phyloP scores from a whole-genome alignment of 2,113 vertebrate genomes.

The Ivindomyrus marchei region DNA sequence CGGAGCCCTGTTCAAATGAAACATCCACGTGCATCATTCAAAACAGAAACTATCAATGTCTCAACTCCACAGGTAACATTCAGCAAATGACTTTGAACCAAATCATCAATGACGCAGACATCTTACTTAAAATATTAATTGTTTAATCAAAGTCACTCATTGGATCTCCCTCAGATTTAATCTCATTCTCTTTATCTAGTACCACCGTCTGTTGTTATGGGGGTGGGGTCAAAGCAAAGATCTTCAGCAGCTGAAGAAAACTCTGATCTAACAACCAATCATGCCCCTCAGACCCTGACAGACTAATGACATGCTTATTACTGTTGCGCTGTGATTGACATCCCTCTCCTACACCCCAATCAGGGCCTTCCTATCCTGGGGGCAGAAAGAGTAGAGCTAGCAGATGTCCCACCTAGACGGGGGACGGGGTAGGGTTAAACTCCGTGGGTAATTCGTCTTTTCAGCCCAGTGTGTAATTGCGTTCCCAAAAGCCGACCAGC shows the following conservation, averaged over 20 bases:
- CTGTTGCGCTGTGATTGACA: not conserved
- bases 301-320: not conserved
- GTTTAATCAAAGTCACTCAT: constrained; percentile 48
- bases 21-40: constrained; percentile 42
- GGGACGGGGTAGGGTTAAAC: constrained; percentile 47
- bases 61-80: not conserved
- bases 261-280: not conserved
- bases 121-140: constrained; percentile 40
- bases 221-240: constrained; percentile 22
- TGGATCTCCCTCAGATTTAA: constrained; percentile 41
- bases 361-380: not conserved
- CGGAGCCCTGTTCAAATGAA: constrained; percentile 59
- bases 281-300: not conserved
- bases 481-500: constrained; percentile 46
- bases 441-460: constrained; percentile 49
- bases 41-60: constrained; percentile 33
- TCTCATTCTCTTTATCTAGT: constrained; percentile 55
- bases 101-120: not conserved
- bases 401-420: constrained; percentile 24
- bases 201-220: constrained; percentile 52
- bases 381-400: not conserved
- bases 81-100: not conserved
- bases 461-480: constrained; percentile 63
- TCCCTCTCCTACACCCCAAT: not conserved
- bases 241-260: constrained; percentile 10